These are phyloP conservation scores for Tetranychus urticae DNA, from an alignment of 1,140 invertebrate species.

Conservation along the genomic window DNA sequence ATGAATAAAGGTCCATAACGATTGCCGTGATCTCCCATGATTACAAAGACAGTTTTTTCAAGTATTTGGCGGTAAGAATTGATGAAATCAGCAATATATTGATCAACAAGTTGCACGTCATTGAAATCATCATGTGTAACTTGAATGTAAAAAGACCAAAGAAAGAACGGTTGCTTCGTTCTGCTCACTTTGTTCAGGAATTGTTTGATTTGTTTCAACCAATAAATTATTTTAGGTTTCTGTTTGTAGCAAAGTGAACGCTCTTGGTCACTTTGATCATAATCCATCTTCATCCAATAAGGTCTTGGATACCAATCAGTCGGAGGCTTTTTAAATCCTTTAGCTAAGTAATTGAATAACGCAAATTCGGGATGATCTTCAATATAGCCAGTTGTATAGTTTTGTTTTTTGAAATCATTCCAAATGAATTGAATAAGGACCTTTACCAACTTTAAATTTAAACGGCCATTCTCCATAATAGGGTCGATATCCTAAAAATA, in stretches of 20 bases:
- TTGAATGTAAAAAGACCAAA: conserved; percentile 3
- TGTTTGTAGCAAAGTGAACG: conserved; percentile 3
- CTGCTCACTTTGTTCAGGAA: conserved; percentile 13
- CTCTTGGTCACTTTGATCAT: neutral
- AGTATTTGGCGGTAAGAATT: neutral
- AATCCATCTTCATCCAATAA: conserved; percentile 24
- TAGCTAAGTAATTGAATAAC: conserved; percentile 42
- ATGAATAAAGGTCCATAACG: conserved; percentile 12
- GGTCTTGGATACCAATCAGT: conserved; percentile 56
- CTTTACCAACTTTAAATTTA: too few relatives aligned
- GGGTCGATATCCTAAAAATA: too few relatives aligned
- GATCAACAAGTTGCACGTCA: conserved; percentile 4
- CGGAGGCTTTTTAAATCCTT: conserved; percentile 44
- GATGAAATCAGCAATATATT: conserved; percentile 5
- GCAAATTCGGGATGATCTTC: conserved; percentile 49
- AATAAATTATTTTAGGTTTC: conserved; percentile 10
- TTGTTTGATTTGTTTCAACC: conserved; percentile 14
- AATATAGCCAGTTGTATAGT: conserved; percentile 50
- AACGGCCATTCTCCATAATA: too few relatives aligned
- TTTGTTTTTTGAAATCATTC: conserved; percentile 24
- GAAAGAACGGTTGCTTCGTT: conserved; percentile 11
- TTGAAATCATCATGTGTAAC: conserved; percentile 10
- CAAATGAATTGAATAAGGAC: conserved; percentile 14
- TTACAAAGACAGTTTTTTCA: conserved; percentile 6
- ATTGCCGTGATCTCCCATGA: conserved; percentile 9